Evolutionary conservation across 2,888 invertebrate species (phyloP), one percentile per base, ranked within the genome.

Genomic region (Drosophila prolongata): DNA sequence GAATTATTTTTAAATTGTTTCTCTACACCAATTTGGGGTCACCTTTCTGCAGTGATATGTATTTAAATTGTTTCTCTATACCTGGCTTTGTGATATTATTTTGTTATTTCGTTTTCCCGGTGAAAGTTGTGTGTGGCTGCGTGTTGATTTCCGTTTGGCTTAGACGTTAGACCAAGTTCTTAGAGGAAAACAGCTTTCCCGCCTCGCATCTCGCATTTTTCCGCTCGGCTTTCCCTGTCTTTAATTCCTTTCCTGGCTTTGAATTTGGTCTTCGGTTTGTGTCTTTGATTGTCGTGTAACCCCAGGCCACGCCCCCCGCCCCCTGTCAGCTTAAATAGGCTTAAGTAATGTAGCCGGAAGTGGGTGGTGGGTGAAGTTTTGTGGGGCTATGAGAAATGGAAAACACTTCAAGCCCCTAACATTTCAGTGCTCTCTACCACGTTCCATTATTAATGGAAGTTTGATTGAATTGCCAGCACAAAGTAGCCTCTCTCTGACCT

Each of bases 401-500:
- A 42, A 71, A 56, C 16, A 47, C 59, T 40, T 14, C 19, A 42
- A 53, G 46, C 65, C 47, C 52, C 70, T 66, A 77, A 74, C 75
- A 76, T 75, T 84, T 72, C 74, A 75, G 55, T 42, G 47, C 42
- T 66, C 11, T 54, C 52, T 52, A 71, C 58, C 66, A 72, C 67
- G 73, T 86, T 88, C 73, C 72, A 88, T 86, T 83, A 83, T 79
- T 80, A 83, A 80, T 86, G 87, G 72, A 80, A 82, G 80, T 84
- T 86, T 88, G 88, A 86, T 88, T 84, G 88, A 84, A 88, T 86
- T 88, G 74, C 59, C 44, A 42, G 64, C 46, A 53, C 85, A 54
- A 49, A 64, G 49, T 56, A 24, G 30, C 65, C n/a, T 40, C 35
- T 40, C 35, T 54, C 13, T 44, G 30, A 49, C 37, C 40, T 24